phyloP scores from a whole-genome alignment of 1,140 invertebrate species.

The Dreissena polymorpha region DNA sequence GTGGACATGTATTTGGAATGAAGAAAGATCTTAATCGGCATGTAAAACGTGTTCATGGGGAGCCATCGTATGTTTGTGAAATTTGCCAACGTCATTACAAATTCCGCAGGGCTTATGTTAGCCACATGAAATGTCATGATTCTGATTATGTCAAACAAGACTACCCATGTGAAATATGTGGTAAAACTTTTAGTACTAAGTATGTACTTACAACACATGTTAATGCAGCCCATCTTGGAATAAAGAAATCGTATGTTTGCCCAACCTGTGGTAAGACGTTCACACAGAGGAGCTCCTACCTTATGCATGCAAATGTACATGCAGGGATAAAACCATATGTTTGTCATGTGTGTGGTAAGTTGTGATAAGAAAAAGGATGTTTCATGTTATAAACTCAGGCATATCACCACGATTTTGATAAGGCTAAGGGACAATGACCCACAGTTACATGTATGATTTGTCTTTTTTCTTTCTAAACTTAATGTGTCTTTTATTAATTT shows the following conservation, averaged over 20 bases:
- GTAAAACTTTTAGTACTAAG: slow-evolving; percentile 71
- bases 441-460: too few species aligned
- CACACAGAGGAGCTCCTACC: slow-evolving; percentile 72
- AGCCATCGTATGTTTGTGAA: slow-evolving; percentile 66
- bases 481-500: too few species aligned
- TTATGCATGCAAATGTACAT: slow-evolving; percentile 76
- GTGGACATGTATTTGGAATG: slow-evolving; percentile 66
- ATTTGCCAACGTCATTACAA: slow-evolving; percentile 72
- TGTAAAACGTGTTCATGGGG: slow-evolving; percentile 57
- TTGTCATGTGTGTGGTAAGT: slow-evolving; percentile 74
- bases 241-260: slow-evolving; percentile 72
- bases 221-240: slow-evolving; percentile 71
- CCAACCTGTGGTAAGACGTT: slow-evolving; percentile 76
- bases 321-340: slow-evolving; percentile 70
- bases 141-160: slow-evolving; percentile 68
- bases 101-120: slow-evolving; percentile 55
- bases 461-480: too few species aligned
- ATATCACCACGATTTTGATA: too few species aligned
- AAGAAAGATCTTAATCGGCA: slow-evolving; percentile 67
- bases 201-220: slow-evolving; percentile 72
- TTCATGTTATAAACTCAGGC: too few species aligned
- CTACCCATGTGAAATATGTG: slow-evolving; percentile 70
- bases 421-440: too few species aligned
- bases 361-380: too few species aligned
- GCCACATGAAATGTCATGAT: slow-evolving; percentile 67